Conservation (phyloP, 2,797 vertebrate genomes). For the Rhynchotus rufescens region DNA sequence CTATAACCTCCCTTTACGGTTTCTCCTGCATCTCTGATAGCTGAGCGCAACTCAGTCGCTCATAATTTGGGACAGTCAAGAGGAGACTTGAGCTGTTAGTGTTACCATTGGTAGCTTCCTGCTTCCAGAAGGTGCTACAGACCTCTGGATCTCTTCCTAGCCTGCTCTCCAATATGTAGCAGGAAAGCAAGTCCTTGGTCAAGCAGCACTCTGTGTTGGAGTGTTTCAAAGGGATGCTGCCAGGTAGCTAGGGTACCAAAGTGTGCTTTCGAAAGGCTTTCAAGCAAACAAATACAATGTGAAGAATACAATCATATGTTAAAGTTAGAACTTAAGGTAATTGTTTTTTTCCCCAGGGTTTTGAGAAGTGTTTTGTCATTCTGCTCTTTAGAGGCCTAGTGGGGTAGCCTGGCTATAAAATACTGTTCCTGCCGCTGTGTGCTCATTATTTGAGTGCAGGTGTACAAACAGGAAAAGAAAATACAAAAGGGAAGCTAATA, state of each 20-base stretch:
- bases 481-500: conserved; percentile 52
- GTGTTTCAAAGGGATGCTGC: neutral
- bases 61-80: neutral
- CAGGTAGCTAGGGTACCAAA: fast-evolving
- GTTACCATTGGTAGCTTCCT: conserved; percentile 1
- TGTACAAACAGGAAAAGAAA: conserved; percentile 68
- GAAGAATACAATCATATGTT: neutral
- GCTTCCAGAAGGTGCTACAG: conserved; percentile 38
- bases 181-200: neutral
- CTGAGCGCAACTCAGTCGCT: conserved; percentile 57
- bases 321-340: neutral
- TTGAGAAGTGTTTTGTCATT: neutral
- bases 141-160: neutral
- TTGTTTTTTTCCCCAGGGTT: neutral
- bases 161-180: neutral
- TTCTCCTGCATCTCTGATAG: conserved; percentile 22
- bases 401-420: neutral
- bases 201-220: neutral
- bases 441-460: conserved; percentile 36
- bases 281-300: neutral
- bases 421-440: neutral
- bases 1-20: conserved; percentile 12
- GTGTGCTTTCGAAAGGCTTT: neutral
- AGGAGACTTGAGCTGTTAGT: neutral
- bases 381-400: neutral